These are phyloP conservation scores for Megalopta genalis DNA, from an alignment of 1,140 invertebrate genomes.

Conservation along the genomic window DNA sequence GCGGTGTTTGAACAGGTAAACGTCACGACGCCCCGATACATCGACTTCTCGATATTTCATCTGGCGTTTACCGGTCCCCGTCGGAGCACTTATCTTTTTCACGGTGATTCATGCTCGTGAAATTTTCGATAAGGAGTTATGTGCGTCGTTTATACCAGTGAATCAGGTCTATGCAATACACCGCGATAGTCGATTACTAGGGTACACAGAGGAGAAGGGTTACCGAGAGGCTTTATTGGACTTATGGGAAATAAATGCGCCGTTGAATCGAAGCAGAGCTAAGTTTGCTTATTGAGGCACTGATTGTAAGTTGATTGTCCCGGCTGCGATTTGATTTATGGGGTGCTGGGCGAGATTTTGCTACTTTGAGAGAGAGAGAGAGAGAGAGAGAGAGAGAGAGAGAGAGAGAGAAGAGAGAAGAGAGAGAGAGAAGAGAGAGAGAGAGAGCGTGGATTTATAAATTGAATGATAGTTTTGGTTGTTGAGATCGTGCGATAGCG, in stretches of 20 bases:
- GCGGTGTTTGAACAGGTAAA: slow-evolving; percentile 62
- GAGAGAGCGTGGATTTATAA: too few relatives aligned
- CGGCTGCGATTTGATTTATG: too few relatives aligned
- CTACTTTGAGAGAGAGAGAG: too few relatives aligned
- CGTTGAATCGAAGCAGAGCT: neutral
- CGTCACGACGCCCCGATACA: slow-evolving; percentile 7
- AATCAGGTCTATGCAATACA: neutral
- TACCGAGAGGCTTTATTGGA: neutral
- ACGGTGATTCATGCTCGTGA: neutral
- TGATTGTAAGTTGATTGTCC: too few relatives aligned
- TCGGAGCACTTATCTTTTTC: slow-evolving; percentile 22
- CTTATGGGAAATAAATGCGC: neutral
- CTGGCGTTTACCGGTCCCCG: neutral
- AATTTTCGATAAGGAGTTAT: slow-evolving; percentile 1
- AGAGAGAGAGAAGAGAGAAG: too few relatives aligned
- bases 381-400: too few relatives aligned
- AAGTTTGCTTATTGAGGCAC: too few relatives aligned
- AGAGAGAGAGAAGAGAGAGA: too few relatives aligned
- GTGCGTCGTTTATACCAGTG: neutral
- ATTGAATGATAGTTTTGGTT: too few relatives aligned
- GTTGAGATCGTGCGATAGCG: too few relatives aligned
- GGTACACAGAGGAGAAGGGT: neutral
- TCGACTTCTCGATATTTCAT: slow-evolving; percentile 30
- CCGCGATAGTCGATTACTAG: neutral
- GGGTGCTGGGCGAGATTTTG: too few relatives aligned